Conservation (phyloP, 2,888 invertebrate species). For the Leptinotarsa tumamoca region DNA sequence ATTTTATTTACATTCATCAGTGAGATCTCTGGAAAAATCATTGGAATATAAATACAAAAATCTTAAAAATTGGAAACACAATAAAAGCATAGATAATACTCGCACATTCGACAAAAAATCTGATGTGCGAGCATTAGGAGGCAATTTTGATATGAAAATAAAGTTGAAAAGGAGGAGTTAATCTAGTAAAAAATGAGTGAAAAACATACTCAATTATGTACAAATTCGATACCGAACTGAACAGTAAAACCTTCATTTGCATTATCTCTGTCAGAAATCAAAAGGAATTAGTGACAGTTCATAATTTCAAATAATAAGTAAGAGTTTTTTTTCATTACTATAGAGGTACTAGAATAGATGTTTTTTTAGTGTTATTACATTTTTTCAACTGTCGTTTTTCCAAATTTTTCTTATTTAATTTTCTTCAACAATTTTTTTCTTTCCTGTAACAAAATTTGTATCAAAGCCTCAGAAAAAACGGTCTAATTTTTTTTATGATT, state of each 20-base stretch:
- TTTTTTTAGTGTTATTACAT: too few species aligned
- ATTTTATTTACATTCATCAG: slow-evolving; percentile 58
- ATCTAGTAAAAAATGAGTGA: slow-evolving; percentile 36
- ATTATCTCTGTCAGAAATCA: not conserved
- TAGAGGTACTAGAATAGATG: too few species aligned
- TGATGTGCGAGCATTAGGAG: slow-evolving; percentile 40
- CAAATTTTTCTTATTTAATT: too few species aligned
- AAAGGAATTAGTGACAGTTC: not conserved
- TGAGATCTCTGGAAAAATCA: slow-evolving; percentile 61
- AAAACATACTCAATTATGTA: slow-evolving; percentile 49
- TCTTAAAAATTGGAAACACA: slow-evolving; percentile 46
- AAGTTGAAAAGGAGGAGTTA: slow-evolving; percentile 33
- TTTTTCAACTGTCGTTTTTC: too few species aligned
- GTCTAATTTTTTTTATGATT: too few species aligned
- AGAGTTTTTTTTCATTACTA: too few species aligned
- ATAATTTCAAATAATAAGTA: not conserved
- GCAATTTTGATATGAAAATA: slow-evolving; percentile 45
- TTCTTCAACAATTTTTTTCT: too few species aligned
- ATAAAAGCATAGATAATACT: slow-evolving; percentile 43
- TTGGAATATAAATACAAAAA: slow-evolving; percentile 61
- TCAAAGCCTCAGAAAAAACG: too few species aligned
- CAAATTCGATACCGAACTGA: slow-evolving; percentile 41
- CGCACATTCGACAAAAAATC: slow-evolving; percentile 40
- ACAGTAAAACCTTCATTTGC: not conserved
- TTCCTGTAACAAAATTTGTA: too few species aligned